Evolutionary conservation across 1,140 invertebrate species (phyloP).

Genomic region (Ganaspis sp.): DNA sequence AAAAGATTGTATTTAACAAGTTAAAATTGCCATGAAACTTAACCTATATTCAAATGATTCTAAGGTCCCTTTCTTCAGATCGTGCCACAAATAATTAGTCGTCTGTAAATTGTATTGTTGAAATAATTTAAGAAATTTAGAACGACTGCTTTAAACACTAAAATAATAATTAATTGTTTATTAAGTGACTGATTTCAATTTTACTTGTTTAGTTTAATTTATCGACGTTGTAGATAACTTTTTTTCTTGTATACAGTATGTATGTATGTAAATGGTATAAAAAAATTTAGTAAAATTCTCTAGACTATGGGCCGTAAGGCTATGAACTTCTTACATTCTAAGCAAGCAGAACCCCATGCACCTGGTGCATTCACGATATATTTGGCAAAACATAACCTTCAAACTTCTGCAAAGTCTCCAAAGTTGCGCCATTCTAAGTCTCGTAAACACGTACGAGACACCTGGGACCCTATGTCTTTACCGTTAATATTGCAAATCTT

Average conservation of each 20-base stretch:
- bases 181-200: too few species aligned
- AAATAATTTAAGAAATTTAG: too few species aligned
- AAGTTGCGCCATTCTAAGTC: slow-evolving; percentile 44
- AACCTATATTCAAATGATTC: too few species aligned
- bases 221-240: not conserved
- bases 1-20: too few species aligned
- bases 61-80: too few species aligned
- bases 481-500: slow-evolving; percentile 37
- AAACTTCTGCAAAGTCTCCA: slow-evolving; percentile 17
- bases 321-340: slow-evolving; percentile 37
- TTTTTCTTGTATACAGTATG: not conserved
- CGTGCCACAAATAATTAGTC: too few species aligned
- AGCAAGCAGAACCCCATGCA: slow-evolving; percentile 31
- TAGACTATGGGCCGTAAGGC: not conserved
- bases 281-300: not conserved
- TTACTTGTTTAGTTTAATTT: too few species aligned
- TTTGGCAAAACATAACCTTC: slow-evolving; percentile 20
- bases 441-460: slow-evolving; percentile 47
- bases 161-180: too few species aligned
- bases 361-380: slow-evolving; percentile 35
- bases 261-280: not conserved
- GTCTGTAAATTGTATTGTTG: too few species aligned
- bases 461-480: slow-evolving; percentile 41
- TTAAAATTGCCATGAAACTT: too few species aligned
- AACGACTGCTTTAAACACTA: too few species aligned